Base-by-base conservation (phyloP, 2,888 invertebrate genomes). In the Dione vanillae region DNA sequence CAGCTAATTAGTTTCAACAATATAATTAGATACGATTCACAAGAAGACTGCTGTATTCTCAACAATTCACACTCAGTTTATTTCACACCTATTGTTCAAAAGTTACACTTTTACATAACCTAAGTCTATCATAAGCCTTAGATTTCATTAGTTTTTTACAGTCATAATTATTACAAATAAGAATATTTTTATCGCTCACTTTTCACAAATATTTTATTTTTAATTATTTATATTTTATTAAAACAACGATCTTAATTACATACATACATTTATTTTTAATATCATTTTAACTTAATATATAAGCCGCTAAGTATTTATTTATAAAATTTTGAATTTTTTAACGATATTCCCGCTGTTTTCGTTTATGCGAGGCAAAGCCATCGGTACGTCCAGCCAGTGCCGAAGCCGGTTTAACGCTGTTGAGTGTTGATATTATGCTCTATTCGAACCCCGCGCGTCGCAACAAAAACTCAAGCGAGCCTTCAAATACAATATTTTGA, bases 401-500 rank as follows among this genome's bases (percentile, higher is more conserved):
- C 84, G 82, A 86, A 91, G 92, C 91, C 91, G 91, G 92, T 90
- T 88, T 77, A 76, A 78, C 83, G 89, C 87, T 89, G 90, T 77
- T 78, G 84, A 78, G 85, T 89, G 90, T 77, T 78, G 84, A 79
- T 85, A 87, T 89, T 91, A 45, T 85, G 86, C 90, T 92, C 90
- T 91, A 89, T 91, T 92, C 90, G 88, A 84, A 85, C 83, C 79
- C 78, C 77, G 80, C 78, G 67, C 72, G 45, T 59, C 43, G 75
- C 78, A 72, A 76, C 77, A 78, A 79, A 78, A 79, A 78, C 79
- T 78, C 79, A 79, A 79, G 58, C 70, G 58, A 74, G 74, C 74
- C 75, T 75, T 68, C 68, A 69, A 73, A 64, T 72, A 73, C 71
- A 72, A 74, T 62, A 71, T 67, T 69, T 66, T 81, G 77, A 83